Evolutionary conservation across 1,140 invertebrate species (phyloP).

Genomic region (Diabrotica undecimpunctata): DNA sequence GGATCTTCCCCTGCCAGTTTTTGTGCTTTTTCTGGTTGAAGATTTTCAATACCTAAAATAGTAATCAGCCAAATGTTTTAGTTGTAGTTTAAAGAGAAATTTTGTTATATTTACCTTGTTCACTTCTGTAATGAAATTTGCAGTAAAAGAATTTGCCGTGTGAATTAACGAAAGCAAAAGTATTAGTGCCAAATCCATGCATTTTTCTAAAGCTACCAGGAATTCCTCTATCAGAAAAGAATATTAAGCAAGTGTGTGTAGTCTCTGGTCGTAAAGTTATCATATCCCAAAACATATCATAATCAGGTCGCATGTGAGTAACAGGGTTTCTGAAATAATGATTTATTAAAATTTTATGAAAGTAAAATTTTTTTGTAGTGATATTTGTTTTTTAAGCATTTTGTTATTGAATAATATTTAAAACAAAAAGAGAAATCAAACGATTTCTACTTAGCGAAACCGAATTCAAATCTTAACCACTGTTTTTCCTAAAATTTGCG

Average conservation of each 20-base stretch:
- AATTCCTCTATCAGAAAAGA: constrained; percentile 87
- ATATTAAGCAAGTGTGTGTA: constrained; percentile 74
- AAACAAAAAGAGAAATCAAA: no score
- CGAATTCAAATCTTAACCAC: no score
- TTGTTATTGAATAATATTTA: no score
- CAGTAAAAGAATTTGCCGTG: constrained; percentile 57
- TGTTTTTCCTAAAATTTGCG: no score
- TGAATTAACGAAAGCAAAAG: constrained; percentile 66
- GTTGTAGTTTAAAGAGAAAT: not conserved
- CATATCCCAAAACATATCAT: constrained; percentile 91
- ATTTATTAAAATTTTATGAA: no score
- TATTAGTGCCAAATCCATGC: constrained; percentile 74
- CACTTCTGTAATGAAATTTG: constrained; percentile 72
- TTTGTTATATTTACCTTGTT: constrained; percentile 54
- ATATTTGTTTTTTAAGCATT: no score
- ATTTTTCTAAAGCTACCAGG: constrained; percentile 75
- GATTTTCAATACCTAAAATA: constrained; percentile 59
- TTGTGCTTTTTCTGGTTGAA: constrained; percentile 57
- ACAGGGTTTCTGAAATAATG: constrained; percentile 54
- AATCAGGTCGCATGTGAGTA: constrained; percentile 64
- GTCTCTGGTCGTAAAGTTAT: constrained; percentile 78
- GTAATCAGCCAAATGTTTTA: not conserved
- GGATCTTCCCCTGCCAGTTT: constrained; percentile 62
- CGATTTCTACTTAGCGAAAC: no score
- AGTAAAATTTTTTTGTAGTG: no score